phyloP scores from a whole-genome alignment of 2,797 vertebrate species.

The Phalanger gymnotis region DNA sequence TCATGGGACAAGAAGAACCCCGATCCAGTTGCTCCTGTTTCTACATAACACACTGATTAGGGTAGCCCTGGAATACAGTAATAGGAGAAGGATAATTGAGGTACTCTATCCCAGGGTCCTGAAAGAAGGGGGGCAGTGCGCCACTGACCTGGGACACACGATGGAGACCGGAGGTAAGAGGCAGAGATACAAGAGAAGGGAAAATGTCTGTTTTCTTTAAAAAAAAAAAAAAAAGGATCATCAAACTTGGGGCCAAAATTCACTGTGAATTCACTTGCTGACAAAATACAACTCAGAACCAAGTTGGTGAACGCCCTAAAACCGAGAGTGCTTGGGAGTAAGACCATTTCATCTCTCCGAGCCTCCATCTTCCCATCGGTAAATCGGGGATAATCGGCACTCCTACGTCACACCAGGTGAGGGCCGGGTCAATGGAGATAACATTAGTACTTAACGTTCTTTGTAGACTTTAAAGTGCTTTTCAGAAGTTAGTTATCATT shows the following conservation, averaged over 20 bases:
- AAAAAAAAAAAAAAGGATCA: not conserved
- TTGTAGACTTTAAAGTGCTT: not conserved
- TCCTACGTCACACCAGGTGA: not conserved
- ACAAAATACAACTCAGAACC: not conserved
- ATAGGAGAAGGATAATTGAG: too few species aligned
- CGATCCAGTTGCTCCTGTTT: not conserved
- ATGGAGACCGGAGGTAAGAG: not conserved
- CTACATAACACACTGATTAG: not conserved
- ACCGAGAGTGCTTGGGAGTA: not conserved
- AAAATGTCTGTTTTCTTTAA: not conserved
- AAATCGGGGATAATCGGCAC: not conserved
- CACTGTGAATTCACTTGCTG: not conserved
- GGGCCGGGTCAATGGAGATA: not conserved
- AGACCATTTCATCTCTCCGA: not conserved
- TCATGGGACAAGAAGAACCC: too few species aligned
- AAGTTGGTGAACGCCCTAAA: not conserved
- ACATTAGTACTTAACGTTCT: not conserved
- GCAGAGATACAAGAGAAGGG: not conserved
- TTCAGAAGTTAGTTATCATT: too few species aligned
- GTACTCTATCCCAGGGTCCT: too few species aligned
- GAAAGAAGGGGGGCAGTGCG: not conserved
- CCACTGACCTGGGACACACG: not conserved
- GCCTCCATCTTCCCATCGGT: constrained; percentile 18
- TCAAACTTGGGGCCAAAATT: not conserved
- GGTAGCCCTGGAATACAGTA: not conserved